Percentiles rank a stretch among this genome's conserved stretches.
Evolutionary conservation across 2,797 vertebrate genomes (phyloP).

Genomic region (Falco rusticolus): DNA sequence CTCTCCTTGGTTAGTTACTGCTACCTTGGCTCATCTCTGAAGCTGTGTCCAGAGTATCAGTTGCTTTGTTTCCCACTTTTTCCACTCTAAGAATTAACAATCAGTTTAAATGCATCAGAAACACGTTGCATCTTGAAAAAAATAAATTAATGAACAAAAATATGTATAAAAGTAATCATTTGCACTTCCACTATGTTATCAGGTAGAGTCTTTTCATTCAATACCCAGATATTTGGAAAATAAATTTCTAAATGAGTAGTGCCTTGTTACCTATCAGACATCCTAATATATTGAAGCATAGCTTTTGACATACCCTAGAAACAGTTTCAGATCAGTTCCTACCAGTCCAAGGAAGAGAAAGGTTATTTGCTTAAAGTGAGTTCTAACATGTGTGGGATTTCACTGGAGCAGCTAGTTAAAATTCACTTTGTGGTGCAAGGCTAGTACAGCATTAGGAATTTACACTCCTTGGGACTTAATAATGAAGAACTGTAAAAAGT

Average conservation of each 20-base stretch:
- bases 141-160: neutral
- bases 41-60: neutral
- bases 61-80: neutral
- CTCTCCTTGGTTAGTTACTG: neutral
- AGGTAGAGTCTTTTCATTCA: neutral
- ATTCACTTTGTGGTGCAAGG: neutral
- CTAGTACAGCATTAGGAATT: neutral
- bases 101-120: neutral
- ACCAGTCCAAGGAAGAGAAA: neutral
- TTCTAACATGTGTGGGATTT: neutral
- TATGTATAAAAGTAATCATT: neutral
- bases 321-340: neutral
- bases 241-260: neutral
- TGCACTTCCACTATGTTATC: neutral
- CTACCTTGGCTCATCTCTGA: neutral
- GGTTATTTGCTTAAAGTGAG: neutral
- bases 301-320: neutral
- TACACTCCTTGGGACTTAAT: neutral
- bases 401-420: neutral
- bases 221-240: neutral
- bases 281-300: neutral
- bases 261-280: neutral
- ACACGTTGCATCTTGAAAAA: neutral
- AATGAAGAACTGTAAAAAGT: neutral
- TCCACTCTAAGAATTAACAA: neutral